These are phyloP conservation scores for Drosophila quinaria DNA, from an alignment of 2,888 invertebrate species.

Conservation along the genomic window DNA sequence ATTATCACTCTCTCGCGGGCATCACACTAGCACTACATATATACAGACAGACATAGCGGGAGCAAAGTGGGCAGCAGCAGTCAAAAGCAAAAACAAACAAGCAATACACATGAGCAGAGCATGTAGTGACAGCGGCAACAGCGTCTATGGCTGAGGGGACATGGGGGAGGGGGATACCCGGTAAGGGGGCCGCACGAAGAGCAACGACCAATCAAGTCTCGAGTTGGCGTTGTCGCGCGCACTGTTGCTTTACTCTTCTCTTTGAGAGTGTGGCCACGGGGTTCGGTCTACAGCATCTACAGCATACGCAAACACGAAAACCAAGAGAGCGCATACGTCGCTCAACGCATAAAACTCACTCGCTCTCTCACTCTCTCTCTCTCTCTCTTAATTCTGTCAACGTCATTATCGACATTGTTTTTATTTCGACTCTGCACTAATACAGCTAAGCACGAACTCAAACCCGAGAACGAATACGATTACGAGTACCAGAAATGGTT, in stretches of 20 bases:
- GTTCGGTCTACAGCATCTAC: conserved; percentile 31
- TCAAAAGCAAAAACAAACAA: conserved; percentile 45
- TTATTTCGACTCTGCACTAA: conserved; percentile 8
- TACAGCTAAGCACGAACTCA: background rate
- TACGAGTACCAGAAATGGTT: background rate
- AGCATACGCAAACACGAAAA: conserved; percentile 41
- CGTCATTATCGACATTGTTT: conserved; percentile 31
- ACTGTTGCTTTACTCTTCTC: conserved; percentile 71
- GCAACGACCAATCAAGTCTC: conserved; percentile 73
- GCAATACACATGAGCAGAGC: conserved; percentile 46
- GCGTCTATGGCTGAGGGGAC: conserved; percentile 15
- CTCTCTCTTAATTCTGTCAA: conserved; percentile 46
- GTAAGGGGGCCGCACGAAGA: conserved; percentile 52
- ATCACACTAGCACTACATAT: conserved; percentile 23
- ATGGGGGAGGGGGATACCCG: conserved; percentile 15
- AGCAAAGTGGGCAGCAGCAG: conserved; percentile 16
- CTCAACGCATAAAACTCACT: background rate
- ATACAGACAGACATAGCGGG: background rate
- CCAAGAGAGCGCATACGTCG: conserved; percentile 43
- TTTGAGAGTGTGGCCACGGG: conserved; percentile 12
- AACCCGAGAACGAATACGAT: background rate
- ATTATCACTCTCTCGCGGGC: conserved; percentile 44
- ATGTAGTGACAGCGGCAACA: conserved; percentile 36
- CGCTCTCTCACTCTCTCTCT: background rate
- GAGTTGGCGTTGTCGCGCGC: conserved; percentile 53